Percentiles rank a stretch among this genome's conserved stretches.
phyloP scores from a whole-genome alignment of 2,888 invertebrate genomes.

The Omphaloscelis lunosa region DNA sequence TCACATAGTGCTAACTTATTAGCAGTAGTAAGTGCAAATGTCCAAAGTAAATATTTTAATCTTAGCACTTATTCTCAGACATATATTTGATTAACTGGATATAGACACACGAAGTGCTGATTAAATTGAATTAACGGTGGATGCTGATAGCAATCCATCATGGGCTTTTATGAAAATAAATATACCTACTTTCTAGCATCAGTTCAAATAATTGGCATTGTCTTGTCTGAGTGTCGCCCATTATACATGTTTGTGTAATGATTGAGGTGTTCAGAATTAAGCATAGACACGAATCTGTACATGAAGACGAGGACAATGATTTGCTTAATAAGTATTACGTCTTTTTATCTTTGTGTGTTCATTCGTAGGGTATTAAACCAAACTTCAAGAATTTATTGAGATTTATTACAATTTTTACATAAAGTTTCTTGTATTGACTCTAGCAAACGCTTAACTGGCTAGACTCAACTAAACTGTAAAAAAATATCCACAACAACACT shows the following conservation, averaged over 20 bases:
- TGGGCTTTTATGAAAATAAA: constrained; percentile 53
- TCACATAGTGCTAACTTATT: constrained; percentile 21
- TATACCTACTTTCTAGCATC: constrained; percentile 51
- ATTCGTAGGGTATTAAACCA: neutral
- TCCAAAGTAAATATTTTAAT: constrained; percentile 35
- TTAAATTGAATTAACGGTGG: constrained; percentile 47
- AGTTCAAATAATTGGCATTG: constrained; percentile 41
- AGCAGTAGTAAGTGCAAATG: constrained; percentile 46
- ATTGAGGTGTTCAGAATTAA: constrained; percentile 1
- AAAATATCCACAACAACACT: neutral
- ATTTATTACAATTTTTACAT: neutral
- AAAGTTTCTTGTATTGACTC: constrained; percentile 10
- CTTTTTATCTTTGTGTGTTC: no score
- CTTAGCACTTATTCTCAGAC: constrained; percentile 25
- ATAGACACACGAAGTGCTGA: constrained; percentile 48
- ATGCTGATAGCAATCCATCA: constrained; percentile 43
- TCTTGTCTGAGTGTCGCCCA: neutral
- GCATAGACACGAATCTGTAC: neutral
- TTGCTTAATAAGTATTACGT: no score
- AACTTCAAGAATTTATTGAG: neutral
- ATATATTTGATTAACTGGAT: constrained; percentile 62
- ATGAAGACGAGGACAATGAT: no score
- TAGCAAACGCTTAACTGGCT: neutral
- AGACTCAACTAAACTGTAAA: neutral
- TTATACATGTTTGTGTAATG: constrained; percentile 25